phyloP scores from a whole-genome alignment of 2,797 vertebrate species.

The Pachyuromys duprasi region DNA sequence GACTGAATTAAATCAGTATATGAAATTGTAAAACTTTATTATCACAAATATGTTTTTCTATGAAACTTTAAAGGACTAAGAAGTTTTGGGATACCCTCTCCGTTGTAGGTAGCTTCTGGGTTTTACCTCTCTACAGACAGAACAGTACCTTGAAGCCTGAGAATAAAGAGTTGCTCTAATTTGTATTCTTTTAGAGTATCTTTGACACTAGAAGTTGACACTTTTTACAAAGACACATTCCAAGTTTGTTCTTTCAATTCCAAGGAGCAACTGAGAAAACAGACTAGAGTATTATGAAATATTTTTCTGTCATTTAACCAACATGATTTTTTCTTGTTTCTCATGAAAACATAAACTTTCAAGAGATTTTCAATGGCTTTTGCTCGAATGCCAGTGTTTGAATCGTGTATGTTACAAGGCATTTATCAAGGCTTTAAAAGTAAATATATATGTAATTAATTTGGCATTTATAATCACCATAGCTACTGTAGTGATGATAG shows the following conservation, averaged over 20 bases:
- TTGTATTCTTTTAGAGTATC: conserved; percentile 7
- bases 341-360: neutral
- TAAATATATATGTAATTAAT: conserved; percentile 3
- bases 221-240: neutral
- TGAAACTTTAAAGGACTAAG: conserved; percentile 36
- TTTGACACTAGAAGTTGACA: neutral
- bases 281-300: neutral
- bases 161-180: neutral
- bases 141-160: neutral
- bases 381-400: neutral
- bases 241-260: neutral
- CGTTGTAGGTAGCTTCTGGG: neutral
- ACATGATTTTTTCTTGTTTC: conserved; percentile 19
- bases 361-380: neutral
- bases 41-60: neutral
- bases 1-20: neutral
- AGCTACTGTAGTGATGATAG: neutral
- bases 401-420: neutral
- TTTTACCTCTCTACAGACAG: neutral
- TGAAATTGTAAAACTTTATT: neutral
- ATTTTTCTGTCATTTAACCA: neutral
- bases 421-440: neutral
- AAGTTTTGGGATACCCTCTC: neutral
- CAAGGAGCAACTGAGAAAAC: neutral
- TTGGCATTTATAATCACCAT: neutral